These are phyloP conservation scores for Sylvia borin DNA, from an alignment of 2,797 vertebrate genomes.

Conservation along the genomic window DNA sequence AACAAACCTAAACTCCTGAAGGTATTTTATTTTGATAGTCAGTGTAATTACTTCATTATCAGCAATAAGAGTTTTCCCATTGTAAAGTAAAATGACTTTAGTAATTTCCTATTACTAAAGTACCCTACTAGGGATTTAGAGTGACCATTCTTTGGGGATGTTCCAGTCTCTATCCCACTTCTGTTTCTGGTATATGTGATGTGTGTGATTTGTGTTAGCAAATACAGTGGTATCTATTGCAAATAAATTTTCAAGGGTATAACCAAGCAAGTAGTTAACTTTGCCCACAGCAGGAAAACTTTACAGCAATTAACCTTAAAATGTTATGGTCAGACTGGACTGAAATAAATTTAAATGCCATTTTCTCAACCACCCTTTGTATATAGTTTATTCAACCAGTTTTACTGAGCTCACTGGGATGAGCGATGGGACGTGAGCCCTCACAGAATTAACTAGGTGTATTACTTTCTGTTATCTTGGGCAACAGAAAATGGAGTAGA, in stretches of 20 bases:
- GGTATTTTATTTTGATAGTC: background rate
- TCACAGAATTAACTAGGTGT: constrained; percentile 39
- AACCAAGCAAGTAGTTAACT: background rate
- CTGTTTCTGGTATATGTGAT: background rate
- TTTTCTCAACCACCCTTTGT: constrained; percentile 35
- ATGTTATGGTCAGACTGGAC: background rate
- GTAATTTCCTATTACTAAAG: background rate
- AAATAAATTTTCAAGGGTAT: background rate
- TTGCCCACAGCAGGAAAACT: background rate
- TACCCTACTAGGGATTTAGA: background rate
- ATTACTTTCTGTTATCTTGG: background rate
- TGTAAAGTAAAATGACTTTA: background rate
- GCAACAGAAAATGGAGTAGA: background rate
- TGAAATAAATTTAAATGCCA: constrained; percentile 26
- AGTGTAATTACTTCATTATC: background rate
- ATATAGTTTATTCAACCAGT: constrained; percentile 42
- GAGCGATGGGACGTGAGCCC: constrained; percentile 12
- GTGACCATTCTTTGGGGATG: background rate
- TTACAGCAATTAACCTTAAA: background rate
- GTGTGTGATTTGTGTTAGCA: background rate
- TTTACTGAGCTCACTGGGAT: constrained; percentile 10
- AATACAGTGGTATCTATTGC: background rate
- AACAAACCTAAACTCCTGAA: background rate
- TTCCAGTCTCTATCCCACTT: background rate
- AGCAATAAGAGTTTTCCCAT: background rate